Base-by-base conservation (phyloP, 2,797 vertebrate species). In the Microctenopoma lineatum region DNA sequence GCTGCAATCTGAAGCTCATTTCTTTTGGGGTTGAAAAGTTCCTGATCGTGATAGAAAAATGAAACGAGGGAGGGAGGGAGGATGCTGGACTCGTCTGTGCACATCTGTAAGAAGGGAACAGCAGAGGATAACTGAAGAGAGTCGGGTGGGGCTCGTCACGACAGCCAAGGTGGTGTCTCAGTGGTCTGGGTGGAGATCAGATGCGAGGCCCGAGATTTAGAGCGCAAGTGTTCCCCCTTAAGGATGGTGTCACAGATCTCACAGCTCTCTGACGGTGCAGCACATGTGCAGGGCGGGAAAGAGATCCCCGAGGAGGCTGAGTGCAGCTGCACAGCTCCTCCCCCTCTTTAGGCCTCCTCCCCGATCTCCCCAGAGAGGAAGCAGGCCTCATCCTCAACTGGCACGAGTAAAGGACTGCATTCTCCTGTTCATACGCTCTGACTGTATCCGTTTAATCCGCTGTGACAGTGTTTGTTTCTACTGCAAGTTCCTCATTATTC, bases 81-180 rank as follows among this genome's bases (percentile, higher is more conserved):
- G 59, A 72, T 51, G 38, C 68, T 4, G 9, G 66, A 47, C 53
- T 80, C 54, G 57, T 73, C 68, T 69, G 34, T 55, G 52, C 54
- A 89, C 86, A 86, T 87, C 84, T 89, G 78, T 73, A 73, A 57
- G 38, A 13, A 16, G 59, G 47, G 58, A 51, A 63, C 47, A 18
- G 41, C 6, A 7, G 14, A 1, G 66, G 73, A 59, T 51, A 7
- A 54, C 66, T 56, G 56, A 71, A 16, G 57, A 50, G 51, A 47
- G 63, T 48, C 57, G 81, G 84, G 87, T 51, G 87, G 62, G 77
- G 53, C 54, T 42, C 44, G n/a, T 51, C 21, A 34, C 69, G 63
- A 82, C 72, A 72, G 88, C 84, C 84, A 82, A 86, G 77, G 80
- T 85, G 85, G 73, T 70, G 77, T 90, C 91, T 87, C 91, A 54